A percentile compares a stretch with the other conserved stretches of the same genome.
Evolutionary conservation across 1,140 invertebrate genomes (phyloP).

Genomic region (Anoplolepis gracilipes): DNA sequence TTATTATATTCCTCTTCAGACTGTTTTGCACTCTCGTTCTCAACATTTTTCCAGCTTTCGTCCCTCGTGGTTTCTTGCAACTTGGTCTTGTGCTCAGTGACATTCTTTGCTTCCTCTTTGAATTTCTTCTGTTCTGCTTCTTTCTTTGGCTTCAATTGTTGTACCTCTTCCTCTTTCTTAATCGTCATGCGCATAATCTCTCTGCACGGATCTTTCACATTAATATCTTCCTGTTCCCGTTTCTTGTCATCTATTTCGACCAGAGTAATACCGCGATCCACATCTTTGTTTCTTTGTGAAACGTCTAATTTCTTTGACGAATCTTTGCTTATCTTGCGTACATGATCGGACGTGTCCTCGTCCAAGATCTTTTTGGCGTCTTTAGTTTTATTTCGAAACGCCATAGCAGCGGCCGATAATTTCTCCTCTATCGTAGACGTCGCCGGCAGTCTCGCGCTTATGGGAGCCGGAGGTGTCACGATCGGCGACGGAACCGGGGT

Average conservation of each 20-base stretch:
- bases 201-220: constrained; percentile 69
- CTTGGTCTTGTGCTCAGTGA: constrained; percentile 67
- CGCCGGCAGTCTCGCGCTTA: constrained; percentile 82
- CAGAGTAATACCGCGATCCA: constrained; percentile 31
- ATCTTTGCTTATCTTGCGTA: constrained; percentile 68
- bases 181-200: constrained; percentile 69
- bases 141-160: constrained; percentile 74
- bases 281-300: constrained; percentile 67
- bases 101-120: constrained; percentile 67
- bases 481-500: constrained; percentile 72
- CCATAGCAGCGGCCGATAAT: constrained; percentile 81
- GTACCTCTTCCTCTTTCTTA: constrained; percentile 77
- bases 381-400: constrained; percentile 78
- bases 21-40: constrained; percentile 68
- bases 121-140: constrained; percentile 74
- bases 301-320: constrained; percentile 69
- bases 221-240: constrained; percentile 56
- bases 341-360: constrained; percentile 44
- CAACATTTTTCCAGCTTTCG: constrained; percentile 68
- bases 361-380: constrained; percentile 78
- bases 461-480: constrained; percentile 79
- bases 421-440: constrained; percentile 85
- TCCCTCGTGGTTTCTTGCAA: constrained; percentile 55
- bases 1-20: constrained; percentile 66
- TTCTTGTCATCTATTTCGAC: constrained; percentile 59